These are phyloP conservation scores for Paracanthobrama guichenoti DNA, from an alignment of 2,113 vertebrate genomes.

Conservation along the genomic window DNA sequence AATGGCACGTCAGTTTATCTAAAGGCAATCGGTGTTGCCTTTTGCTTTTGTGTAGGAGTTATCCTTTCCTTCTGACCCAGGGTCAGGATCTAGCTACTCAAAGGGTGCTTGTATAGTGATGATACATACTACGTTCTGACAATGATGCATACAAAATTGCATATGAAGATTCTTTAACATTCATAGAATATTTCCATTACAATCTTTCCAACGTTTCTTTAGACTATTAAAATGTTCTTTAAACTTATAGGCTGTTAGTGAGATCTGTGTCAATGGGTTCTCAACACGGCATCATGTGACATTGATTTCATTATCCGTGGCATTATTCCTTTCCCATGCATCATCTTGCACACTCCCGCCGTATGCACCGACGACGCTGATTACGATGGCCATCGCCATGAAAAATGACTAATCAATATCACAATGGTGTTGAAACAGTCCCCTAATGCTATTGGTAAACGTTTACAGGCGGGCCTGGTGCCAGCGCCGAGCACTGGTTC, in stretches of 20 bases:
- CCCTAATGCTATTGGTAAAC: slow-evolving; percentile 39
- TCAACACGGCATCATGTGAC: slow-evolving; percentile 54
- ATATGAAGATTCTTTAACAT: no score
- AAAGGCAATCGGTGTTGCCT: slow-evolving; percentile 43
- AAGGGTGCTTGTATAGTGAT: background rate
- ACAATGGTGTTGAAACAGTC: slow-evolving; percentile 59
- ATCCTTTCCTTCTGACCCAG: slow-evolving; percentile 43
- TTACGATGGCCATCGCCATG: slow-evolving; percentile 74
- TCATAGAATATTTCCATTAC: no score
- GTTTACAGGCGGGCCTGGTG: slow-evolving; percentile 39
- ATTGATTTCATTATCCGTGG: slow-evolving; percentile 74
- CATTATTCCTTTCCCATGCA: slow-evolving; percentile 70
- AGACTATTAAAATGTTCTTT: no score
- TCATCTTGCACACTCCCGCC: slow-evolving; percentile 70
- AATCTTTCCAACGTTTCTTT: no score
- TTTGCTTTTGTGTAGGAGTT: slow-evolving; percentile 47
- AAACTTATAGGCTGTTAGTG: slow-evolving; percentile 36
- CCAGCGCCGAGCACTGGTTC: slow-evolving; percentile 19
- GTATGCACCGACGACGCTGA: slow-evolving; percentile 71
- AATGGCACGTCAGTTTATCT: slow-evolving; percentile 54
- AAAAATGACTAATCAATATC: slow-evolving; percentile 79
- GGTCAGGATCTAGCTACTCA: slow-evolving; percentile 15
- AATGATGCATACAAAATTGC: background rate
- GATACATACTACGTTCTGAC: background rate
- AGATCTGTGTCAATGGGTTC: slow-evolving; percentile 32